Evolutionary conservation across 2,797 vertebrate genomes (phyloP).

Genomic region (Peromyscus attwateri): DNA sequence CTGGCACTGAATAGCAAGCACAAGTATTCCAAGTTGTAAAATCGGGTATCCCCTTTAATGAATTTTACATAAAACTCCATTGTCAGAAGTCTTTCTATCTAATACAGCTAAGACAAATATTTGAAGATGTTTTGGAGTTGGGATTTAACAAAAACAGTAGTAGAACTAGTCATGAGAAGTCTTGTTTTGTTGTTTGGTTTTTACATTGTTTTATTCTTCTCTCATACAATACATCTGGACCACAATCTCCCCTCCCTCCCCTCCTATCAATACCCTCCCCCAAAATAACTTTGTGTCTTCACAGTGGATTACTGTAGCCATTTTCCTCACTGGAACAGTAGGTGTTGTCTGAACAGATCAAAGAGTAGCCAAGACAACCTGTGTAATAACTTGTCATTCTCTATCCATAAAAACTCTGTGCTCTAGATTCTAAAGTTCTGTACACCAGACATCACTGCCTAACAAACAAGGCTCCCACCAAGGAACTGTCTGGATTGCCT

Average conservation of each 20-base stretch:
- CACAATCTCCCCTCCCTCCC: too few species aligned
- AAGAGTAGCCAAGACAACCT: slow-evolving; percentile 61
- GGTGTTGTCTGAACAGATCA: slow-evolving; percentile 24
- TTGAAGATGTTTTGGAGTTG: slow-evolving; percentile 14
- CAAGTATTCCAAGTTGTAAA: neutral
- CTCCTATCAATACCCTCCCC: too few species aligned
- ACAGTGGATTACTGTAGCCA: neutral
- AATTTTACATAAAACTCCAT: slow-evolving; percentile 53
- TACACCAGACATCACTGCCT: neutral
- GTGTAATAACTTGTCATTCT: slow-evolving; percentile 33
- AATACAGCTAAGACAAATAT: neutral
- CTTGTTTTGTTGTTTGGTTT: neutral
- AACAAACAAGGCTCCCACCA: neutral
- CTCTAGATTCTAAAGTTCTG: slow-evolving; percentile 40
- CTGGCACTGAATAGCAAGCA: neutral
- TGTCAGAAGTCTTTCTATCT: slow-evolving; percentile 8
- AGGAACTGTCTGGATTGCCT: slow-evolving; percentile 31
- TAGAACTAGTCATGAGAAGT: neutral
- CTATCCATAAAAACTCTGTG: slow-evolving; percentile 5
- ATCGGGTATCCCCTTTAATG: neutral
- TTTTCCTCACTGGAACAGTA: slow-evolving; percentile 30
- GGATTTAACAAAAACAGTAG: slow-evolving; percentile 27
- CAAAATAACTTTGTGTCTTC: neutral
- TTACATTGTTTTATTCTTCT: neutral
- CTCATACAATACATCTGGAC: neutral